Base-by-base conservation (phyloP, 2,113 vertebrate genomes). In the Thryonomys swinderianus region DNA sequence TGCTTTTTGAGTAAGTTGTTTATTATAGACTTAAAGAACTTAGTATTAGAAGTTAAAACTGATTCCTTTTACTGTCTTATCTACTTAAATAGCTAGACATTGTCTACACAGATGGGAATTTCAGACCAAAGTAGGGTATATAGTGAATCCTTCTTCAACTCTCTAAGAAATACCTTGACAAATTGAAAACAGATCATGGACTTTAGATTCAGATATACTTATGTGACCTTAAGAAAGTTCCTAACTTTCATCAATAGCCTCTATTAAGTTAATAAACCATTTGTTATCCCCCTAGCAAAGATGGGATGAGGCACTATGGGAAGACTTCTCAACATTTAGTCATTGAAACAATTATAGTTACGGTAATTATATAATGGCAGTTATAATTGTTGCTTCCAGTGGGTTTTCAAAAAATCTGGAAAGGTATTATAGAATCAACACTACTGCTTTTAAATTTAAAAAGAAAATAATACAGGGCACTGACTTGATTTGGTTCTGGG, bases 1-100 rank as follows among this genome's bases (percentile, higher is more conserved):
- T 91, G 14, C 17, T 88, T 10, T 88, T 90, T 73, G 40, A 91
- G 13, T 11, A 90, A 93, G 66, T 64, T 30, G 57, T 59, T 95
- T 95, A 85, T 86, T 78, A 42, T 34, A 34, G 13, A 40, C 37
- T 88, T 84, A 73, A 86, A 34, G 17, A 61, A 71, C 55, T 82
- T 91, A 42, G 25, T 61, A 88, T 69, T 88, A 32, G 71, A 90
- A 30, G 2, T 64, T 64, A 76, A 83, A 18, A 57, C 55, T 57
- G 57, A 88, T 53, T 64, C 12, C 91, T 95, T 73, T 80, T 53
- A 69, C 2, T 80, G 80, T 64, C 14, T 94, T 30, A 48, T 20
- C 4, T 66, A 42, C 25, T 61, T 57, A 74, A 51, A 9, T 78
- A 85, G 42, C 11, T 90, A 37, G 27, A 62, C 37, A n/a, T n/a